Evolutionary conservation across 2,797 vertebrate species (phyloP), one percentile per base, ranked within the genome.

Genomic region (Squalus acanthias): DNA sequence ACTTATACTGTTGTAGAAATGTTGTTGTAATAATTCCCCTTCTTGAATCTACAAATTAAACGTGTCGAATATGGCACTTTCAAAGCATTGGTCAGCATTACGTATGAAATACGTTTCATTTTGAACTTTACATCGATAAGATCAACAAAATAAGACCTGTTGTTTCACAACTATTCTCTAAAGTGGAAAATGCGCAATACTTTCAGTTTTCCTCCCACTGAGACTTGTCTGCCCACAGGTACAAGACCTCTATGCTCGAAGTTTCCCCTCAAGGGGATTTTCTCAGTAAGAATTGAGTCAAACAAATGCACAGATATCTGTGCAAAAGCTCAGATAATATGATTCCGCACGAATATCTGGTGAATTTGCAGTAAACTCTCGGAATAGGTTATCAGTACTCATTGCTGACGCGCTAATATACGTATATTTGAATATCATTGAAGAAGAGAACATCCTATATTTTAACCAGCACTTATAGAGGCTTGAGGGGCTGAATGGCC

Each of bases 151-250:
- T 9, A 95, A 95, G 93, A 67, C 46, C 65, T 53, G 7, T 57
- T 89, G 87, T 95, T 70, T 95, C 93, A 95, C n/a, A 70, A 94
- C 92, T 9, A 94, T 67, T 50, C 9, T 79, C 24, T 26, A 29
- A 60, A 89, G 87, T 60, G 57, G 69, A 72, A 95, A 95, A 95
- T 95, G 69, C 39, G 24, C 93, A 95, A 95, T 70, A 70, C 24
- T 72, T 94, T 50, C 46, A 87, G 46, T 24, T 53, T 46, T 94
- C 65, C 39, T 69, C 46, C 24, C 65, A 72, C 67, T 50, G 93
- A 70, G 65, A 53, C 50, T 91, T 53, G 26, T 72, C 93, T 26
- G 50, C 93, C 93, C 93, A 95, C 46, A 69, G 46, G 67, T 50
- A 69, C 92, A 94, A 46, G 33, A 70, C 93, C 67, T 70, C 93